phyloP scores from a whole-genome alignment of 2,888 invertebrate genomes.

The Lasioglossum villosulum region DNA sequence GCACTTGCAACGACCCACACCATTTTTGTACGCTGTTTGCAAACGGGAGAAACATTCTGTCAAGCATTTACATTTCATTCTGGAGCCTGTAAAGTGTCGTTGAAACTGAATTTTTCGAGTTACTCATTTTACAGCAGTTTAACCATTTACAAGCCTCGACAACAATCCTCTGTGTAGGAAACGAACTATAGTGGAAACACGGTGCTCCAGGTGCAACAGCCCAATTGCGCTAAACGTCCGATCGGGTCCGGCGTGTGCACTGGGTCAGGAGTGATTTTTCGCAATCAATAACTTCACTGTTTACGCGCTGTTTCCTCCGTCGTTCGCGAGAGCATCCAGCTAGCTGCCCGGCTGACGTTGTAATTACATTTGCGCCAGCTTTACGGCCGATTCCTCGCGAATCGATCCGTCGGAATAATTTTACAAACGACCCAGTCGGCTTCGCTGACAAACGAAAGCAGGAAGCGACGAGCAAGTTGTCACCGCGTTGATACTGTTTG shows the following conservation, averaged over 20 bases:
- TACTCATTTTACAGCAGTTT: background rate
- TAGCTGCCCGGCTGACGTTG: background rate
- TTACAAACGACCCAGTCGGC: slow-evolving; percentile 20
- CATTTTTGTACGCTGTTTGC: background rate
- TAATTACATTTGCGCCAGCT: slow-evolving; percentile 2
- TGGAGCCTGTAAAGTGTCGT: background rate
- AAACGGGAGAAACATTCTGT: background rate
- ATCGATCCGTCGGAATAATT: slow-evolving; percentile 23
- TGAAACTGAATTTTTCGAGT: background rate
- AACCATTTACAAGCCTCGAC: background rate
- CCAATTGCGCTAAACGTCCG: background rate
- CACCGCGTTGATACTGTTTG: background rate
- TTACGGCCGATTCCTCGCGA: background rate
- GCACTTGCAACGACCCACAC: background rate
- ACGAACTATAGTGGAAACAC: background rate
- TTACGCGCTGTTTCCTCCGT: slow-evolving; percentile 43
- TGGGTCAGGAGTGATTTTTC: slow-evolving; percentile 58
- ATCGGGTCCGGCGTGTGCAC: background rate
- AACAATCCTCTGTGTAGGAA: background rate
- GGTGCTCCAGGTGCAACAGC: slow-evolving; percentile 4
- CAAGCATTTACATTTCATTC: background rate
- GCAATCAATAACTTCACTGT: slow-evolving; percentile 62
- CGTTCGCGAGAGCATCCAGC: background rate
- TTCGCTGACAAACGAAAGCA: slow-evolving; percentile 10
- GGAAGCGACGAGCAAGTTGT: background rate